A percentile compares a stretch with the other conserved stretches of the same genome.
Conservation (phyloP, 2,888 invertebrate genomes). For the Dicyrtomina minuta region DNA sequence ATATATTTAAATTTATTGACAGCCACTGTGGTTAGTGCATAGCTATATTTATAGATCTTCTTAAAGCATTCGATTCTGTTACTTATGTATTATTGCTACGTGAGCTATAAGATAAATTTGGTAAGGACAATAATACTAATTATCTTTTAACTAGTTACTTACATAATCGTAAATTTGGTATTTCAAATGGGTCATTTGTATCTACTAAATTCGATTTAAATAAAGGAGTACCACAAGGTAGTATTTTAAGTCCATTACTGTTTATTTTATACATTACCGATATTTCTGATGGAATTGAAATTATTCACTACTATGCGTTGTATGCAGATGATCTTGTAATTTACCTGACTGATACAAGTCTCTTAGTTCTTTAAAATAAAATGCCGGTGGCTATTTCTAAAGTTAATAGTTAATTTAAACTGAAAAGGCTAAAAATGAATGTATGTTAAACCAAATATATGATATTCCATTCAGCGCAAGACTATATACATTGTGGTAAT, state of each 20-base stretch:
- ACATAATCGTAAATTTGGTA: background rate
- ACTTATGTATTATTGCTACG: conserved; percentile 39
- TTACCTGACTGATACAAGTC: too few species aligned
- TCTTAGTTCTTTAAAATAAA: too few species aligned
- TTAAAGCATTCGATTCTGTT: conserved; percentile 52
- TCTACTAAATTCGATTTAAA: background rate
- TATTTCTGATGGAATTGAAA: too few species aligned
- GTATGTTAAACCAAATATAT: too few species aligned
- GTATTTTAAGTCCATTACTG: background rate
- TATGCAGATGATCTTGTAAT: background rate
- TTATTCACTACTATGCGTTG: background rate
- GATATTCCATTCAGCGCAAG: background rate
- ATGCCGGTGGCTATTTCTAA: too few species aligned
- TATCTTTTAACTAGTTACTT: conserved; percentile 6
- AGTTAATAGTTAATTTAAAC: too few species aligned
- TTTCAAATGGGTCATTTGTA: background rate
- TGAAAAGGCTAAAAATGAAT: too few species aligned
- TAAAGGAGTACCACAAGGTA: background rate
- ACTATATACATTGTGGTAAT: background rate
- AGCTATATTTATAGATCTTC: conserved; percentile 44
- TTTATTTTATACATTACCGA: background rate
- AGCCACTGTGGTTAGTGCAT: conserved; percentile 21
- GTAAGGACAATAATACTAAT: conserved; percentile 12
- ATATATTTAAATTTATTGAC: conserved; percentile 44
- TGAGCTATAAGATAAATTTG: conserved; percentile 39